Percentiles rank a stretch among this genome's conserved stretches.
phyloP scores from a whole-genome alignment of 2,888 invertebrate genomes.

The Patella depressa region DNA sequence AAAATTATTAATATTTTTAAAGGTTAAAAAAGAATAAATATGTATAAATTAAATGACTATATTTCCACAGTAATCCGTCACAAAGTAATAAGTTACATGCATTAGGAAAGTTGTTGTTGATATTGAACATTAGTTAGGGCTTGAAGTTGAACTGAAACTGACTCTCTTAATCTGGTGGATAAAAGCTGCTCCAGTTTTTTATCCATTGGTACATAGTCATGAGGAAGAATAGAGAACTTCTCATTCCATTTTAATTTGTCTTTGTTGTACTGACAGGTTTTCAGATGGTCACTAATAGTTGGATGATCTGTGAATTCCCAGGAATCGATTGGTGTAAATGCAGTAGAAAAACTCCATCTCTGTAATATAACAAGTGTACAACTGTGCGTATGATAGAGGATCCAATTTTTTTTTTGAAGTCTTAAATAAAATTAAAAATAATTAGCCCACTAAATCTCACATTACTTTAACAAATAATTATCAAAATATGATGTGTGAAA shows the following conservation, averaged over 20 bases:
- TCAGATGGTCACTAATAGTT: slow-evolving; percentile 70
- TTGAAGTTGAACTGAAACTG: slow-evolving; percentile 16
- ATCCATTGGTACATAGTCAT: slow-evolving; percentile 16
- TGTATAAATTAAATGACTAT: too few species aligned
- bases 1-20: too few species aligned
- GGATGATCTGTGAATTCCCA: slow-evolving; percentile 70
- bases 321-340: slow-evolving; percentile 69
- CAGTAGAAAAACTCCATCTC: slow-evolving; percentile 72
- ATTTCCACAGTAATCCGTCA: too few species aligned
- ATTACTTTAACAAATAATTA: background rate
- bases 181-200: slow-evolving; percentile 18
- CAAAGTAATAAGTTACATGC: too few species aligned
- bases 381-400: background rate
- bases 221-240: slow-evolving; percentile 28
- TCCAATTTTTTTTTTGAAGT: background rate
- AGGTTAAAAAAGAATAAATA: too few species aligned
- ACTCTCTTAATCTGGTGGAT: slow-evolving; percentile 17
- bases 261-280: slow-evolving; percentile 69
- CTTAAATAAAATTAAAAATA: background rate
- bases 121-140: background rate
- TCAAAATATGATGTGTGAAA: background rate
- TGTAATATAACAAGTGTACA: slow-evolving; percentile 42
- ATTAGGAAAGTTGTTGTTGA: too few species aligned
- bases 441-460: background rate
- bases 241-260: slow-evolving; percentile 27